phyloP scores from a whole-genome alignment of 2,888 invertebrate genomes.

The Seladonia tumulorum region DNA sequence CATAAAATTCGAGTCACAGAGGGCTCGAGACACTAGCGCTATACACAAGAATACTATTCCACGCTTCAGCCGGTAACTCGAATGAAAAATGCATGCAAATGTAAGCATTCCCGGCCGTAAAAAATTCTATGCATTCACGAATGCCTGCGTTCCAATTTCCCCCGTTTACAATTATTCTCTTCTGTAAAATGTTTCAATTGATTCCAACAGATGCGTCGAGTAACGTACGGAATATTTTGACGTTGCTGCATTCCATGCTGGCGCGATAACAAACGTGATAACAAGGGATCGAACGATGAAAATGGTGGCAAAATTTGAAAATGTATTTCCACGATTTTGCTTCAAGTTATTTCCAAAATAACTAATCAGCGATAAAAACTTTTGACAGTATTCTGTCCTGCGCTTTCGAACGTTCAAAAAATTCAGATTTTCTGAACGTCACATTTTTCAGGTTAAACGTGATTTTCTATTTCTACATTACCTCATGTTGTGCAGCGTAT shows the following conservation, averaged over 20 bases:
- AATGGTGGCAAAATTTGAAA: not conserved
- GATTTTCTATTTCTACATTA: not conserved
- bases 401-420: not conserved
- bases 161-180: slow-evolving; percentile 17
- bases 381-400: not conserved
- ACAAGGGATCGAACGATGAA: not conserved
- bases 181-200: slow-evolving; percentile 17
- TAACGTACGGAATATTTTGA: not conserved
- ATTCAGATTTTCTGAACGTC: too few species aligned
- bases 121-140: slow-evolving; percentile 71
- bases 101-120: slow-evolving; percentile 35
- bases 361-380: not conserved
- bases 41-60: slow-evolving; percentile 21
- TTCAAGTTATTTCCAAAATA: not conserved
- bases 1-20: slow-evolving; percentile 32
- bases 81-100: slow-evolving; percentile 57
- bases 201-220: not conserved
- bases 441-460: not conserved
- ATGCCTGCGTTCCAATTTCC: slow-evolving; percentile 21
- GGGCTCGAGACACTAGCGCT: slow-evolving; percentile 42
- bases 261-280: not conserved
- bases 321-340: not conserved
- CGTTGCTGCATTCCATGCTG: not conserved
- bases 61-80: slow-evolving; percentile 3
- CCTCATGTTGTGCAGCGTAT: slow-evolving; percentile 1